phyloP scores from a whole-genome alignment of 2,888 invertebrate species.

The Ophonus ardosiacus region DNA sequence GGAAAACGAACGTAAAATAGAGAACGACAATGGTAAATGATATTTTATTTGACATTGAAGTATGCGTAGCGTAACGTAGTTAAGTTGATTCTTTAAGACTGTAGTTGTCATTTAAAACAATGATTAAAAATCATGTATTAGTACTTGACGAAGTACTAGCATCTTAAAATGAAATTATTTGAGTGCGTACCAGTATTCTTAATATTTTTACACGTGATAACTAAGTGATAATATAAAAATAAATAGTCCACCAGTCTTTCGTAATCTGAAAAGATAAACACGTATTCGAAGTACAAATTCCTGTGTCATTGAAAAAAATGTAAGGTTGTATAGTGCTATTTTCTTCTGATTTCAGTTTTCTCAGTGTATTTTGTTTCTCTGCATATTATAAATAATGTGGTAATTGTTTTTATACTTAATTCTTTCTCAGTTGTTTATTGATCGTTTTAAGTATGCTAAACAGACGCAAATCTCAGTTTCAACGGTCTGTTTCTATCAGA shows the following conservation, averaged over 20 bases:
- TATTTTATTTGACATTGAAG: constrained; percentile 41
- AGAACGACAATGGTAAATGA: constrained; percentile 30
- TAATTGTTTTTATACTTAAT: not conserved
- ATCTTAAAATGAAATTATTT: not conserved
- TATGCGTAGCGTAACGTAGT: not conserved
- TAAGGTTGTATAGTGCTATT: constrained; percentile 48
- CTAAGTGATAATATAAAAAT: constrained; percentile 46
- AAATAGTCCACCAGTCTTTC: not conserved
- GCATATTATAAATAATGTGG: not conserved
- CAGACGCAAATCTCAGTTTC: constrained; percentile 70
- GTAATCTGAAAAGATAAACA: constrained; percentile 31
- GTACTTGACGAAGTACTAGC: not conserved
- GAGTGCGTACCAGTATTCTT: not conserved
- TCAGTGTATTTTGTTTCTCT: constrained; percentile 12
- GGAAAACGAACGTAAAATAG: not conserved
- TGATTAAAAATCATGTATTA: not conserved
- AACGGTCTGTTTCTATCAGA: constrained; percentile 72
- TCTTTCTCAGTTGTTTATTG: not conserved
- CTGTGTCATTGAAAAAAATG: constrained; percentile 45
- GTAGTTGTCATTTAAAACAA: constrained; percentile 15
- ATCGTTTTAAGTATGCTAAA: constrained; percentile 65
- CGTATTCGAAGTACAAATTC: constrained; percentile 22
- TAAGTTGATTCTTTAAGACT: not conserved
- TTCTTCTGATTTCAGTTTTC: constrained; percentile 7
- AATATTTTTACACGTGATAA: constrained; percentile 24